Percentiles rank a stretch among this genome's conserved stretches.
phyloP scores from a whole-genome alignment of 1,140 invertebrate genomes.

The Drosophila athabasca region DNA sequence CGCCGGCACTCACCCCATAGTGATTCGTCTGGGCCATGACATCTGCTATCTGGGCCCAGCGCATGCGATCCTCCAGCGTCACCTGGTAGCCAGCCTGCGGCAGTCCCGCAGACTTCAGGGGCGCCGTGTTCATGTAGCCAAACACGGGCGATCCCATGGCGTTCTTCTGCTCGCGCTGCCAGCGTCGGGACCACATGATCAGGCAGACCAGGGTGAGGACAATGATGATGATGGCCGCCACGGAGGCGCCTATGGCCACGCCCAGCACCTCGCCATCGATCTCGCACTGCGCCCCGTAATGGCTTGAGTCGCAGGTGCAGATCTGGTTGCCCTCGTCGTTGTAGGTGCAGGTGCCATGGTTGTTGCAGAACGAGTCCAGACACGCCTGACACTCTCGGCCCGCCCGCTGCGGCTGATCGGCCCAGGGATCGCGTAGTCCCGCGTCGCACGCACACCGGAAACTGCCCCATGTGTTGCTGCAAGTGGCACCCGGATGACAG shows the following conservation, averaged over 20 bases:
- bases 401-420: slow-evolving; percentile 85
- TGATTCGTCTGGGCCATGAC: slow-evolving; percentile 92
- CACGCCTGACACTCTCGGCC: slow-evolving; percentile 92
- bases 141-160: slow-evolving; percentile 90
- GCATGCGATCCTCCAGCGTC: slow-evolving; percentile 89
- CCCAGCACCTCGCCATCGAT: slow-evolving; percentile 95
- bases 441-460: slow-evolving; percentile 93
- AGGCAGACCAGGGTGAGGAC: slow-evolving; percentile 93
- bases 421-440: slow-evolving; percentile 91
- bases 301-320: slow-evolving; percentile 93
- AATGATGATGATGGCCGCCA: slow-evolving; percentile 94
- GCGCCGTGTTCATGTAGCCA: slow-evolving; percentile 91
- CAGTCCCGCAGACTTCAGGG: slow-evolving; percentile 87
- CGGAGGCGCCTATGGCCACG: slow-evolving; percentile 94
- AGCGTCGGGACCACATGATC: slow-evolving; percentile 95
- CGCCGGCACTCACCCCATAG: slow-evolving; percentile 87
- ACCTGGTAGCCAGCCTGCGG: slow-evolving; percentile 88
- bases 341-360: slow-evolving; percentile 92
- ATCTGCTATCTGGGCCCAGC: slow-evolving; percentile 94
- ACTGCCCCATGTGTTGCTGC: slow-evolving; percentile 95
- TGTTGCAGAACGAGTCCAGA: slow-evolving; percentile 91
- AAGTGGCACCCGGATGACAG: slow-evolving; percentile 93
- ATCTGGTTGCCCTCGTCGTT: slow-evolving; percentile 88
- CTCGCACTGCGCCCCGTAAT: slow-evolving; percentile 94
- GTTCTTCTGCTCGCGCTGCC: slow-evolving; percentile 93